phyloP scores from a whole-genome alignment of 2,113 vertebrate species.

The Cyanoramphus novaezelandiae region DNA sequence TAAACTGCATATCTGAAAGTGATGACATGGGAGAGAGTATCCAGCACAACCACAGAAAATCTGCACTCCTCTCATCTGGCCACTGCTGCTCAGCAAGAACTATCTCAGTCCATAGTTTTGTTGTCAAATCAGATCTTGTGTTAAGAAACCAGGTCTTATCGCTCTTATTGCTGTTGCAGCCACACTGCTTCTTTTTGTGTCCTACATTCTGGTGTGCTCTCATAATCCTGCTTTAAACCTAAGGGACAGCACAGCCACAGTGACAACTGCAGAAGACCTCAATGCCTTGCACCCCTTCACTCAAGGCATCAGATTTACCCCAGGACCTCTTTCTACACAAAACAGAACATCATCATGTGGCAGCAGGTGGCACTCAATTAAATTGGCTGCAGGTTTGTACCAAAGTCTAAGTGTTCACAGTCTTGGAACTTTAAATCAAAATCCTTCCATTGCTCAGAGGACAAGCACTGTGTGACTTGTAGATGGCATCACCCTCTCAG shows the following conservation, averaged over 20 bases:
- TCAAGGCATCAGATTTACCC: not conserved
- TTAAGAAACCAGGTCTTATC: not conserved
- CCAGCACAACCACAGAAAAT: not conserved
- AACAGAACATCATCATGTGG: not conserved
- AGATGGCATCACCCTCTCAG: not conserved
- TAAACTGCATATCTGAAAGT: not conserved
- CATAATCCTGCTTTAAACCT: not conserved
- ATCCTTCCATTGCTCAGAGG: not conserved
- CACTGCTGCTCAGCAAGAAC: not conserved
- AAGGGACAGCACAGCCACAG: not conserved
- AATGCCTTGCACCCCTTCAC: not conserved
- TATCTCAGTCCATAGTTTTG: not conserved
- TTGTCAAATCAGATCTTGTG: not conserved
- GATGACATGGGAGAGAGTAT: not conserved
- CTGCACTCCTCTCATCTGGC: not conserved
- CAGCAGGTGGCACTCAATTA: not conserved
- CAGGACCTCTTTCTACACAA: not conserved
- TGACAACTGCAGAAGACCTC: not conserved
- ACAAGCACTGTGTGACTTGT: not conserved
- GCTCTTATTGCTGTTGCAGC: not conserved
- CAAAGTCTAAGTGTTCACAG: not conserved
- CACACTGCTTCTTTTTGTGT: not conserved
- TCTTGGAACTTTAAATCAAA: not conserved
- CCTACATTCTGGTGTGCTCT: not conserved
- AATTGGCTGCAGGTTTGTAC: not conserved